phyloP scores from a whole-genome alignment of 2,888 invertebrate species.

The Habroteleia sp. region DNA sequence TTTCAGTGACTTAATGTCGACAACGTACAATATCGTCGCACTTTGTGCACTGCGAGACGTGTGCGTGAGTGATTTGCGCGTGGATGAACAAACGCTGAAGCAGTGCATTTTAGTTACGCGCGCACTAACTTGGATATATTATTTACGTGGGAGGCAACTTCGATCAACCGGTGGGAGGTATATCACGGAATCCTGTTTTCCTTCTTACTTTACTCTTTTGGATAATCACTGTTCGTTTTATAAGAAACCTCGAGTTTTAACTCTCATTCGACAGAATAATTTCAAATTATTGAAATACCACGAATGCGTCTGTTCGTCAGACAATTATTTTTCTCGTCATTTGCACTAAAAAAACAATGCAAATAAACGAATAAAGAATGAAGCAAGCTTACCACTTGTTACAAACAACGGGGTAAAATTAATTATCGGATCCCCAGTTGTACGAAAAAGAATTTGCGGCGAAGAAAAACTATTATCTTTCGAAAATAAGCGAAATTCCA shows the following conservation, averaged over 20 bases:
- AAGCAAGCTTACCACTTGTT: not conserved
- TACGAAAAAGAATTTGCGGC: constrained; percentile 24
- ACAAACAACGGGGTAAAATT: not conserved
- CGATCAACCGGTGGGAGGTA: constrained; percentile 28
- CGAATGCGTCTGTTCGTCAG: no score
- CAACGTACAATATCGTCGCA: constrained; percentile 62
- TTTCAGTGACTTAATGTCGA: constrained; percentile 70
- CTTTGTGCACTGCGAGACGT: constrained; percentile 38
- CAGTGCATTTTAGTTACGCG: constrained; percentile 29
- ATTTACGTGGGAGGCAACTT: constrained; percentile 42
- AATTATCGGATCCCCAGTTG: constrained; percentile 6
- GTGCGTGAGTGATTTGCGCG: constrained; percentile 36
- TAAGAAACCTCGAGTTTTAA: not conserved
- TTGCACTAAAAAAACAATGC: not conserved
- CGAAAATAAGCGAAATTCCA: constrained; percentile 55
- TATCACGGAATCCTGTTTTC: constrained; percentile 14
- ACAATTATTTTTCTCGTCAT: no score
- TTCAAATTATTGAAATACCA: constrained; percentile 2
- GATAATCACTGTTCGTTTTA: constrained; percentile 29
- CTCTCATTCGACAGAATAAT: not conserved
- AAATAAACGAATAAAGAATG: constrained; percentile 4
- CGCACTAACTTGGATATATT: constrained; percentile 20
- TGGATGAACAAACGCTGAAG: constrained; percentile 10
- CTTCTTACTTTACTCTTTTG: constrained; percentile 28
- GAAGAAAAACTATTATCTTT: constrained; percentile 50